These are phyloP conservation scores for Phaethon lepturus DNA, from an alignment of 2,113 vertebrate species.

Conservation along the genomic window DNA sequence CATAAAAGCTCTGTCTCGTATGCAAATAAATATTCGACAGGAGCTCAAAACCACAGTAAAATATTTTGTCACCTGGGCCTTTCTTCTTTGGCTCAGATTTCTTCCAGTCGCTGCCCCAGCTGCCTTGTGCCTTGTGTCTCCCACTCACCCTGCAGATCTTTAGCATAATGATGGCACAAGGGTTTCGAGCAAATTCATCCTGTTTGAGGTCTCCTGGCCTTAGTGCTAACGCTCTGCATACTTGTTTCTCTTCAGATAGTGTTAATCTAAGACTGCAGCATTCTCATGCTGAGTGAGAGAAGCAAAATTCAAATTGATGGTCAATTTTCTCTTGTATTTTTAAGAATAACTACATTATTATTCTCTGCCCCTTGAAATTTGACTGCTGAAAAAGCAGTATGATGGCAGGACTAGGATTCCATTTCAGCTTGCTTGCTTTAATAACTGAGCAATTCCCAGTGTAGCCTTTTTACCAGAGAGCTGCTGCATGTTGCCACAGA, in stretches of 20 bases:
- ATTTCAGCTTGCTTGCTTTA: slow-evolving; percentile 12
- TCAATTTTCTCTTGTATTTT: neutral
- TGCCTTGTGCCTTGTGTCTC: neutral
- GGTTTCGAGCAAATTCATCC: neutral
- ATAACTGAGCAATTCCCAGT: neutral
- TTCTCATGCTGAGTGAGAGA: neutral
- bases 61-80: neutral
- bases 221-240: neutral
- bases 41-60: neutral
- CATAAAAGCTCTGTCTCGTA: neutral
- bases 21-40: neutral
- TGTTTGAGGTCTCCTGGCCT: neutral
- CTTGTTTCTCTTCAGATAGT: neutral
- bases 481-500: neutral
- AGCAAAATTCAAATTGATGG: neutral
- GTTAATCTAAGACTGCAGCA: neutral
- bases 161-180: neutral
- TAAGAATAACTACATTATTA: neutral
- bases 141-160: neutral
- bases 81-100: neutral
- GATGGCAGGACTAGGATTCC: neutral
- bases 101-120: neutral
- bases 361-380: neutral
- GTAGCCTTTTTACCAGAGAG: neutral
- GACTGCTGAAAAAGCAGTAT: neutral